A percentile compares a stretch with the other conserved stretches of the same genome.
Conservation (phyloP, 2,113 vertebrate genomes). For the Falcunculus frontatus region DNA sequence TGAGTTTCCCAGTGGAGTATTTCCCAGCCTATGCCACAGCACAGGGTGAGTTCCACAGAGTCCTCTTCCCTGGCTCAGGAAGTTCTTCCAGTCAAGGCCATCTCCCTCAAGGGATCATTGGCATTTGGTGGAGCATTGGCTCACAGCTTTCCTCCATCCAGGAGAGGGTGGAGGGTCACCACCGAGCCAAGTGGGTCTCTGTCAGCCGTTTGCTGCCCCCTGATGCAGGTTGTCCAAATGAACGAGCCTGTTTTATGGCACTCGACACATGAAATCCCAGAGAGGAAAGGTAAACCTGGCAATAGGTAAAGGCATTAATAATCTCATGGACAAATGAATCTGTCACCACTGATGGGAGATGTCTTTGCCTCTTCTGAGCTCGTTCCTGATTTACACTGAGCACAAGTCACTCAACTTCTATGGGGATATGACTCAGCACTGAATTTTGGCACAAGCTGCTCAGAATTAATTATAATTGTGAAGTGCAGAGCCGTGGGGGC, state of each 20-base stretch:
- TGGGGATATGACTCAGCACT: background rate
- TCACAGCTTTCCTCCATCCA: background rate
- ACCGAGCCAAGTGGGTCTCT: background rate
- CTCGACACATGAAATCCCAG: background rate
- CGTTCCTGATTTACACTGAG: background rate
- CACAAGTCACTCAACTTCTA: background rate
- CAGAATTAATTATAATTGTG: background rate
- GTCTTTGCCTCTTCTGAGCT: background rate
- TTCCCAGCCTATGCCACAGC: background rate
- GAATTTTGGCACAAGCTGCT: background rate
- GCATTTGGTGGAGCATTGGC: background rate
- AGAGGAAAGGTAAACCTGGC: background rate
- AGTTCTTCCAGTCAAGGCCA: background rate
- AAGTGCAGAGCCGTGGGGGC: background rate
- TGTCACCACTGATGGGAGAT: background rate
- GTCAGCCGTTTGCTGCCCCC: background rate
- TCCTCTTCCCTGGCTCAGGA: background rate
- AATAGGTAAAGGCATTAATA: background rate
- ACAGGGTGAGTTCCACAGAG: background rate
- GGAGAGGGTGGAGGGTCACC: background rate
- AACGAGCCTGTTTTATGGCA: background rate
- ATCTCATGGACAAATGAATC: background rate
- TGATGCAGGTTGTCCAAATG: background rate
- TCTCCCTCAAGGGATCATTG: rapidly evolving
- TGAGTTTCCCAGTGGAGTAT: background rate